Percentiles rank a stretch among this genome's conserved stretches.
These are phyloP conservation scores for Amphipyra berbera DNA, from an alignment of 2,888 invertebrate species.

Conservation along the genomic window DNA sequence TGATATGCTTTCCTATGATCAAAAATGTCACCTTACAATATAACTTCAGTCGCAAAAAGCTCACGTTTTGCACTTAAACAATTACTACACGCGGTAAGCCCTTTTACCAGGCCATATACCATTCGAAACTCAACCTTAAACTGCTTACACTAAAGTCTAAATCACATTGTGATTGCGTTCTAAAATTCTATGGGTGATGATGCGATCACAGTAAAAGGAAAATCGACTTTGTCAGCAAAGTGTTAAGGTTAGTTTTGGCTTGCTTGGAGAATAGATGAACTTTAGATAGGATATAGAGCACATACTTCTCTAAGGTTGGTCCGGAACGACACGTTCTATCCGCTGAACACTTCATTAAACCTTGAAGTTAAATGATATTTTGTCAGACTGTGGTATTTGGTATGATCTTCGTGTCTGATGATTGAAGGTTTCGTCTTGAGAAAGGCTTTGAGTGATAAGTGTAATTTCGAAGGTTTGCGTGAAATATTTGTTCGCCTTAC, in stretches of 20 bases:
- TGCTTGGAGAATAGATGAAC: slow-evolving; percentile 42
- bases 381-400: slow-evolving; percentile 36
- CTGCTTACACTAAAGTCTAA: rapidly evolving
- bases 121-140: slow-evolving; percentile 19
- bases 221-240: rapidly evolving
- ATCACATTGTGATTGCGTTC: background rate
- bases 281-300: slow-evolving; percentile 69
- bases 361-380: slow-evolving; percentile 52
- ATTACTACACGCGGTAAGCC: slow-evolving; percentile 51
- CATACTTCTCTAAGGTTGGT: slow-evolving; percentile 60
- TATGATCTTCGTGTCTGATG: slow-evolving; percentile 9
- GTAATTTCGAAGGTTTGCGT: background rate
- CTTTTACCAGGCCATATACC: slow-evolving; percentile 38
- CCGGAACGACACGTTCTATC: slow-evolving; percentile 56
- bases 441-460: slow-evolving; percentile 12
- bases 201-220: background rate
- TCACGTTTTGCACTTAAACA: slow-evolving; percentile 59
- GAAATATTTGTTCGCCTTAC: background rate
- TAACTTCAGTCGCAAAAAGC: slow-evolving; percentile 58
- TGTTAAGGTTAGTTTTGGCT: slow-evolving; percentile 7
- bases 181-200: background rate
- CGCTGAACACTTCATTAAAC: slow-evolving; percentile 52
- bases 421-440: slow-evolving; percentile 20
- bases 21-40: slow-evolving; percentile 53
- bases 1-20: slow-evolving; percentile 22